Conservation (phyloP, 1,140 invertebrate species). For the Harlomillsia oculata region DNA sequence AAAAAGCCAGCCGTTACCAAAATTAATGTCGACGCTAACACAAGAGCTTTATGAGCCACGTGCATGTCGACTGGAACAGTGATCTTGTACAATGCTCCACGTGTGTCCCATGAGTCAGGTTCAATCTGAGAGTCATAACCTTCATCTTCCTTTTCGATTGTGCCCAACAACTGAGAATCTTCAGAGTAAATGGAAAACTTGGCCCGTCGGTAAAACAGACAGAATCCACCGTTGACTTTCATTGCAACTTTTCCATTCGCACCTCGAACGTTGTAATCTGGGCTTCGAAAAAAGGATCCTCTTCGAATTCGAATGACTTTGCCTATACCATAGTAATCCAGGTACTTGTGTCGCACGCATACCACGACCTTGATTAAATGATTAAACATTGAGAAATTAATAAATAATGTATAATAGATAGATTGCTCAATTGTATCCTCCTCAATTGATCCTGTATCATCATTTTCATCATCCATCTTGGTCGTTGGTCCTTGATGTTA, state of each 20-base stretch:
- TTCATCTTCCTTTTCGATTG: constrained; percentile 17
- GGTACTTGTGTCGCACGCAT: constrained; percentile 13
- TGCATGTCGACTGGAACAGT: constrained; percentile 12
- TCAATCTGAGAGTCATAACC: constrained; percentile 7
- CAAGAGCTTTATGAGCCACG: constrained; percentile 11
- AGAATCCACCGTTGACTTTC: constrained; percentile 13
- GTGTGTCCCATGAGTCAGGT: neutral
- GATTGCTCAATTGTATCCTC: neutral
- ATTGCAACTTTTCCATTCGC: constrained; percentile 14
- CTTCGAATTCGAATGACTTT: constrained; percentile 16
- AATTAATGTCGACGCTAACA: constrained; percentile 8
- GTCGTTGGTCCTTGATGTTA: too few species aligned
- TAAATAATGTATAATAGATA: neutral
- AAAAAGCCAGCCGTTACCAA: constrained; percentile 10
- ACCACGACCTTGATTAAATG: constrained; percentile 11
- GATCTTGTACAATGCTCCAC: constrained; percentile 15
- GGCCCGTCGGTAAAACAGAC: constrained; percentile 16
- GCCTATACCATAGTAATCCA: constrained; percentile 17
- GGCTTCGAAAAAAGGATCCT: constrained; percentile 1
- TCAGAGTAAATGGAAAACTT: constrained; percentile 6
- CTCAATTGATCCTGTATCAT: neutral
- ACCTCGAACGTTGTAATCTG: constrained; percentile 19
- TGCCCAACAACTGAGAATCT: constrained; percentile 7
- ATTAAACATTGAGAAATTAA: neutral
- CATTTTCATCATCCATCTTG: neutral